Evolutionary conservation across 2,888 invertebrate species (phyloP).

Genomic region (Phalera bucephala): DNA sequence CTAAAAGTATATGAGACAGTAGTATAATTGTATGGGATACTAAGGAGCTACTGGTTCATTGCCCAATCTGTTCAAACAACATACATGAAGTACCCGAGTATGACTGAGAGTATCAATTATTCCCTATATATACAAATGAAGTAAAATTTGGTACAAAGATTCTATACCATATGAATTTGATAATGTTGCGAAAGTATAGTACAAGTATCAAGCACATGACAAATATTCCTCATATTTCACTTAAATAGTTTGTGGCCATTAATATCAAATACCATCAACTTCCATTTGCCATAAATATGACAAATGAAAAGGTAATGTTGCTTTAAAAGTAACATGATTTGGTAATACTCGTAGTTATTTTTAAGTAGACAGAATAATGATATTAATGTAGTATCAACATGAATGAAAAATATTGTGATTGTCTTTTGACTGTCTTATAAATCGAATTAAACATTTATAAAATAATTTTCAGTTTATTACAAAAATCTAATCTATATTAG

Average conservation of each 20-base stretch:
- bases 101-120: constrained; percentile 29
- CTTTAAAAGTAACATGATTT: constrained; percentile 16
- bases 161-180: constrained; percentile 9
- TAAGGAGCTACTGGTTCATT: constrained; percentile 32
- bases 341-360: too few relatives aligned
- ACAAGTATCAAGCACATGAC: constrained; percentile 10
- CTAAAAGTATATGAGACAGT: constrained; percentile 32
- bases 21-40: constrained; percentile 31
- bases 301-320: constrained; percentile 3
- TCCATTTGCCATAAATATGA: too few relatives aligned
- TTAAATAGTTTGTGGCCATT: neutral
- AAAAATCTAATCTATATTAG: constrained; percentile 44
- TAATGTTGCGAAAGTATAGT: constrained; percentile 9
- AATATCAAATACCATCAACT: neutral
- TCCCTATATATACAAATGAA: constrained; percentile 45
- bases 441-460: constrained; percentile 24
- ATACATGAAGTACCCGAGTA: too few relatives aligned
- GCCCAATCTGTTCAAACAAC: constrained; percentile 13
- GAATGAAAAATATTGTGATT: too few relatives aligned
- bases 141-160: constrained; percentile 36
- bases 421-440: constrained; percentile 31
- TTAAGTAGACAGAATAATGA: neutral
- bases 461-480: constrained; percentile 34
- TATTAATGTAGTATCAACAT: constrained; percentile 10
- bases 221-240: neutral